Evolutionary conservation across 2,113 vertebrate species (phyloP).

Genomic region (Mobula birostris): DNA sequence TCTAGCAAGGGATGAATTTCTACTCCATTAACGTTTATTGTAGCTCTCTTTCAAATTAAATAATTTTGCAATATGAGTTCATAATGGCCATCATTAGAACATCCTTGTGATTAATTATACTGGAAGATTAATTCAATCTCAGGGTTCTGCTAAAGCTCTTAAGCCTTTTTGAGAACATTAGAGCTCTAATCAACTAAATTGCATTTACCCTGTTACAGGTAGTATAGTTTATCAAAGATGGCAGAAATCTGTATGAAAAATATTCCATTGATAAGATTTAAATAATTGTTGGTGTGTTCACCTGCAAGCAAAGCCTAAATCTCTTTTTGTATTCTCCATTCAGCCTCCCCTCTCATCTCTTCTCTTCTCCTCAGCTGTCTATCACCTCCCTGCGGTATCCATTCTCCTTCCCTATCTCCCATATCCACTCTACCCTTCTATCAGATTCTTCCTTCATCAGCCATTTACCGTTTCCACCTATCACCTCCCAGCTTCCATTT

Average conservation of each 20-base stretch:
- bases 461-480: no score
- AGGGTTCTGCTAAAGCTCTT: background rate
- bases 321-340: no score
- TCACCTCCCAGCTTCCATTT: no score
- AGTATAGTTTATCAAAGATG: background rate
- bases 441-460: no score
- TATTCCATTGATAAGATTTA: background rate
- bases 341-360: no score
- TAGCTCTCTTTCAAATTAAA: background rate
- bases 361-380: no score
- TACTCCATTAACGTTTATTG: background rate
- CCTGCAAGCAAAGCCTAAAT: background rate
- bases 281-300: background rate
- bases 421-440: no score
- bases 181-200: background rate
- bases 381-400: no score
- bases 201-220: background rate
- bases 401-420: no score
- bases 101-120: background rate
- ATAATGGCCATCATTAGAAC: background rate
- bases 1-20: no score
- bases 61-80: background rate
- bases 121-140: background rate
- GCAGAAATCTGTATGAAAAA: background rate
- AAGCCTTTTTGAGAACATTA: background rate